These are phyloP conservation scores for Pelodytes ibericus DNA, from an alignment of 2,797 vertebrate genomes.

Conservation along the genomic window DNA sequence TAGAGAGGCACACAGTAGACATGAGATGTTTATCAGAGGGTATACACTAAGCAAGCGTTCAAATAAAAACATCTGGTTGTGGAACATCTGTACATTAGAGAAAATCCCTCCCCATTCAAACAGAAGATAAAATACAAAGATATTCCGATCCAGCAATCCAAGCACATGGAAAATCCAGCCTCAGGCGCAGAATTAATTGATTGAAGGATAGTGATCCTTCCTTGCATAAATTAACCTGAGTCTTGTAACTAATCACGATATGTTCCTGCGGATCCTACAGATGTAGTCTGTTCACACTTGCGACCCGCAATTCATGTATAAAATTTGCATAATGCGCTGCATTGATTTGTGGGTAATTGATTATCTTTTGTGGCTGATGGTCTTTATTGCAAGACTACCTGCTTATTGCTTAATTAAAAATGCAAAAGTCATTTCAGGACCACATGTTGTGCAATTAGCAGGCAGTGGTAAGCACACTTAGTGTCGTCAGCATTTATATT, in stretches of 20 bases:
- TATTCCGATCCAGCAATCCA: too few relatives aligned
- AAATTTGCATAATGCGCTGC: conserved; percentile 47
- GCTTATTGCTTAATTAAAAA: conserved; percentile 34
- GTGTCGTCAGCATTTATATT: not conserved
- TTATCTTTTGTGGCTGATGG: conserved; percentile 32
- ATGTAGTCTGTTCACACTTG: conserved; percentile 31
- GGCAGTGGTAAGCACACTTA: not conserved
- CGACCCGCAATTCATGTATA: conserved; percentile 45
- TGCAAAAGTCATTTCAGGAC: conserved; percentile 26
- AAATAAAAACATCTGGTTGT: not conserved
- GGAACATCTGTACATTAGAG: not conserved
- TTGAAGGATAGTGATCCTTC: conserved; percentile 10
- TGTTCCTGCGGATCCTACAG: conserved; percentile 5
- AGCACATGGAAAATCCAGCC: conserved; percentile 18
- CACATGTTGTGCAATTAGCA: conserved; percentile 17
- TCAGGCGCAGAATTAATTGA: conserved; percentile 44
- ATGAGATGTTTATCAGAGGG: not conserved
- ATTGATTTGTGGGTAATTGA: conserved; percentile 50
- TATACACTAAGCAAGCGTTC: not conserved
- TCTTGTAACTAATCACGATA: conserved; percentile 23
- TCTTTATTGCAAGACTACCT: conserved; percentile 27
- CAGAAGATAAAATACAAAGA: not conserved
- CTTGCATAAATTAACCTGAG: conserved; percentile 48
- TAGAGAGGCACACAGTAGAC: too few relatives aligned
- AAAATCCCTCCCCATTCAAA: too few relatives aligned